Evolutionary conservation across 2,888 invertebrate genomes (phyloP), one percentile per base, ranked within the genome.

Genomic region (Oscheius sp.): DNA sequence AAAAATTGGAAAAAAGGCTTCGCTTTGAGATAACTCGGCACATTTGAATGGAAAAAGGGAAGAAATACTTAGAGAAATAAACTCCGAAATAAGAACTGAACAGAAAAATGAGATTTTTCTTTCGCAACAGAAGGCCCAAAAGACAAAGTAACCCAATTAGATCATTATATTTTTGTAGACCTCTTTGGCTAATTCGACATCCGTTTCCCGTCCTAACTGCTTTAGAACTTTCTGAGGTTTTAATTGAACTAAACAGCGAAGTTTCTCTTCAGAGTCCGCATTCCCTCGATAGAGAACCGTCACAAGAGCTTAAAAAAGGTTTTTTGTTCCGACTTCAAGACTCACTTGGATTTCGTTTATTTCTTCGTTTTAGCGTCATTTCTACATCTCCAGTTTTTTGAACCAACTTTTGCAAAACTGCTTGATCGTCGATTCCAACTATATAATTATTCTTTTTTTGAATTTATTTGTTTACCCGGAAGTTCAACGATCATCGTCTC

Each of bases 271-370:
- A 15, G 37, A n/a, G 12, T 33, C 17, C 2, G 34, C 33, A 33
- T 55, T 55, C 5, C 55, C 55, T 10, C 55, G 33, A 17, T 33
- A 55, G 3, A 55, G 55, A 10, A 55, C 17, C 3, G 55, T 55
- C 37, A 55, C 55, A 12, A n/a, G 17, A 12, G 55, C 55, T 55
- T 20, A n/a, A 34, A 55, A 34, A 12, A 15, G 6, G 17, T 34
- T 20, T 33, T n/a, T 8, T 6, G 3, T 10, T 34, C 33, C n/a
- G 17, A 29, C 2, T 6, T 34, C 17, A 12, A 23, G 48, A 34
- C 34, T 55, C 3, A 55, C 55, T 55, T 4, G 33, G 5, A 2
- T 33, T 31, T 10, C 17, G 12, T 6, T n/a, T 33, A n/a, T 55
- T 31, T 34, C 23, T 55, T 10, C 55, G n/a, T n/a, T 23, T 48